Base-by-base conservation (phyloP, 2,888 invertebrate genomes). In the Yponomeuta evonymella region DNA sequence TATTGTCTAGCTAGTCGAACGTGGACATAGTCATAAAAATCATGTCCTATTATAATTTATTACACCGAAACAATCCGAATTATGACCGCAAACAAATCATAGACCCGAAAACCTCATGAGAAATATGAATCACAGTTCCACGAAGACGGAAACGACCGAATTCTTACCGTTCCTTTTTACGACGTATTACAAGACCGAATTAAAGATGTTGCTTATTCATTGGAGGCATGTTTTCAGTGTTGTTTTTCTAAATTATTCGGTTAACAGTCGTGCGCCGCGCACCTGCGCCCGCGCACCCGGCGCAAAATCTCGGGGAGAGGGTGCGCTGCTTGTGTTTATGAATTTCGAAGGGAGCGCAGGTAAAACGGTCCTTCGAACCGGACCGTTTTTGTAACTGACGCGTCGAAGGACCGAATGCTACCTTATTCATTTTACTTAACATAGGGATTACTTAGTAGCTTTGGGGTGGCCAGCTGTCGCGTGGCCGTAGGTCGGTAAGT, bases 91-190 rank as follows among this genome's bases (percentile, higher is more conserved):
- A 82, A 86, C 85, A 58, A 58, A 58, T 58, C 51, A 58, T 58
- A 58, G 51, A 58, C 51, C 15, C 51, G 51, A 58, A 58, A 58
- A 12, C 51, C 51, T 58, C 51, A 58, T 58, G 51, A 58, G 51
- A 58, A 58, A 58, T 12, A 83, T 90, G 90, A 90, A 85, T 90
- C 90, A 90, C 85, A 76, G 83, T 89, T 88, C 88, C 85, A 83
- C 87, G 90, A 89, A 89, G 89, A 86, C 90, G 90, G 90, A 90
- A 90, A 89, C 89, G 83, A 84, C 87, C 80, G 81, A 89, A 90
- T 89, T 88, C 88, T 87, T 79, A 78, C 76, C 83, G 80, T 81
- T 83, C 84, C 79, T 78, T 88, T 88, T 87, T 88, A 86, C 82
- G 83, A 15, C 51, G 76, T 84, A 81, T 83, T 83, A 86, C 74